Conservation (phyloP, 2,113 vertebrate genomes). For the Apus apus region DNA sequence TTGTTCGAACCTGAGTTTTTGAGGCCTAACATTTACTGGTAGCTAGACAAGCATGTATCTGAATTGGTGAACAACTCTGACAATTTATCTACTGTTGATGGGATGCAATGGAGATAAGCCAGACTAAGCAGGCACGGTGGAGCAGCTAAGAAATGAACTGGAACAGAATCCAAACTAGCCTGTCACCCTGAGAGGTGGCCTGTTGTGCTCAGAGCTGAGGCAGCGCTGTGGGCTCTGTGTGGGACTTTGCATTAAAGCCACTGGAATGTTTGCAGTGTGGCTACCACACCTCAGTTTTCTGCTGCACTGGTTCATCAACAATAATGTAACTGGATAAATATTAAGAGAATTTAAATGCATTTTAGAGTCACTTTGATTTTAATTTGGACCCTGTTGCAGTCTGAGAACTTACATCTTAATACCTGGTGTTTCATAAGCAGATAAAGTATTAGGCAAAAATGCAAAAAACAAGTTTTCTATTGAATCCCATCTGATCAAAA, state of each 20-base stretch:
- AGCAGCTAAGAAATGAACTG: background rate
- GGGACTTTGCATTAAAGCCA: background rate
- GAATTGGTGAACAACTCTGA: background rate
- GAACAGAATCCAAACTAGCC: background rate
- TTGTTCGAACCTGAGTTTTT: background rate
- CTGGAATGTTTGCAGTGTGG: accelerated
- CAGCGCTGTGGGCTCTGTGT: background rate
- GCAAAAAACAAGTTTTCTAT: background rate
- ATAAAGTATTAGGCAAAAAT: background rate
- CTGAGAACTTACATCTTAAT: background rate
- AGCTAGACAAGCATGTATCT: background rate
- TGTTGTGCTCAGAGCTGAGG: accelerated
- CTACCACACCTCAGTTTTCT: background rate
- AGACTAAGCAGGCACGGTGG: background rate
- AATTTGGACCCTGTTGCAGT: background rate
- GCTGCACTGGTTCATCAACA: background rate
- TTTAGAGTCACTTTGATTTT: background rate
- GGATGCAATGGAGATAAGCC: background rate
- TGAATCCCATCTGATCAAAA: background rate
- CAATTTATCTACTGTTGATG: background rate
- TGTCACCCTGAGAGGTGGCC: background rate
- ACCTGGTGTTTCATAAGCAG: background rate
- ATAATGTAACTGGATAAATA: background rate
- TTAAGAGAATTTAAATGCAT: background rate
- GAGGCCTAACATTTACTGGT: background rate